phyloP scores from a whole-genome alignment of 1,140 invertebrate genomes.

The Papilio helenus region DNA sequence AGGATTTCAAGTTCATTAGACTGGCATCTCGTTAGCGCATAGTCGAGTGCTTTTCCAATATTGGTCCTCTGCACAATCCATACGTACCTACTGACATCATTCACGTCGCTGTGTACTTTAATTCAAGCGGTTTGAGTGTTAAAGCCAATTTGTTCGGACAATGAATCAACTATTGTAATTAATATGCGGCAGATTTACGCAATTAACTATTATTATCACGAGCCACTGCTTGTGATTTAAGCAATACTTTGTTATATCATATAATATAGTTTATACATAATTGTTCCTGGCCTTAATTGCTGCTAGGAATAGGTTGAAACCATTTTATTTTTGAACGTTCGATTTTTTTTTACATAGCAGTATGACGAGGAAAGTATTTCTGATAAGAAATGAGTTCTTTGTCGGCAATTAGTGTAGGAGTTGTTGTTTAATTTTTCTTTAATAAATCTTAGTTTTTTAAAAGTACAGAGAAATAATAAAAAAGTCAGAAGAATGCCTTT shows the following conservation, averaged over 20 bases:
- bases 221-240: slow-evolving; percentile 30
- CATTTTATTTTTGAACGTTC: too few species aligned
- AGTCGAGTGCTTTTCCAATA: slow-evolving; percentile 78
- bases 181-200: slow-evolving; percentile 45
- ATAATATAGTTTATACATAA: neutral
- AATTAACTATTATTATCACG: slow-evolving; percentile 43
- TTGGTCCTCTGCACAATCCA: slow-evolving; percentile 74
- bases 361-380: neutral
- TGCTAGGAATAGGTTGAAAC: too few species aligned
- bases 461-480: neutral
- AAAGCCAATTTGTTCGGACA: slow-evolving; percentile 53
- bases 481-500: neutral
- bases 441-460: neutral
- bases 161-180: slow-evolving; percentile 55
- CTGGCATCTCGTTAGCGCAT: slow-evolving; percentile 77
- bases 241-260: neutral
- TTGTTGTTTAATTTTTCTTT: neutral
- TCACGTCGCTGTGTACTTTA: slow-evolving; percentile 48
- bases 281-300: too few species aligned
- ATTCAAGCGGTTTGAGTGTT: slow-evolving; percentile 47
- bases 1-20: slow-evolving; percentile 81
- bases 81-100: slow-evolving; percentile 53
- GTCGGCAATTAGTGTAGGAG: neutral
- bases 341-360: too few species aligned
- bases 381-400: neutral